Percentiles rank a stretch among this genome's conserved stretches.
Evolutionary conservation across 2,888 invertebrate genomes (phyloP).

Genomic region (Hedychridium roseum): DNA sequence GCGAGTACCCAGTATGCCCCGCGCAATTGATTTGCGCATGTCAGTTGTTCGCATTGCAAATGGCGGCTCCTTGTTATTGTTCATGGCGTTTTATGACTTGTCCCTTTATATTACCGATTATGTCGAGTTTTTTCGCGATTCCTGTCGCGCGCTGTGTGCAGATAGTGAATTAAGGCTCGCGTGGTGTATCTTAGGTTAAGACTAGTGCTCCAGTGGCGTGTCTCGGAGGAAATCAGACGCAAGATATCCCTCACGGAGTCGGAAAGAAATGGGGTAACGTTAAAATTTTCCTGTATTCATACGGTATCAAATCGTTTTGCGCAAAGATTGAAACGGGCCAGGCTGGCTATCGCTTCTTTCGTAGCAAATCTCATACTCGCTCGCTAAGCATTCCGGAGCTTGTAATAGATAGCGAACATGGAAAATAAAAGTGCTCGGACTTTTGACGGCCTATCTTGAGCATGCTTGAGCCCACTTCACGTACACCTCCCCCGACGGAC

Average conservation of each 20-base stretch:
- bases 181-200: conserved; percentile 50
- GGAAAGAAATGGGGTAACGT: conserved; percentile 63
- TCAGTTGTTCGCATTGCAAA: conserved; percentile 90
- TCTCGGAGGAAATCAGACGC: conserved; percentile 50
- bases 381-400: conserved; percentile 20
- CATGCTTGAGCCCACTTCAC: conserved; percentile 61
- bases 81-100: conserved; percentile 78
- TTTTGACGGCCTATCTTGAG: conserved; percentile 58
- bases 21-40: conserved; percentile 73
- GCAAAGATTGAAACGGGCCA: conserved; percentile 36
- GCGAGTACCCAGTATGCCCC: conserved; percentile 56
- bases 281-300: conserved; percentile 56
- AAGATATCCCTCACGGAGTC: conserved; percentile 56
- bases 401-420: conserved; percentile 5
- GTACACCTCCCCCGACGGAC: conserved; percentile 64
- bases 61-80: conserved; percentile 99
- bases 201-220: conserved; percentile 50
- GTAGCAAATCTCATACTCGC: conserved; percentile 15
- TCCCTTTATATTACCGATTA: conserved; percentile 62
- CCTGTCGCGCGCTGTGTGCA: conserved; percentile 51
- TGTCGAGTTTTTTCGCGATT: conserved; percentile 59
- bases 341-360: conserved; percentile 14
- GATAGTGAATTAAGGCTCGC: conserved; percentile 52
- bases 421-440: conserved; percentile 37
- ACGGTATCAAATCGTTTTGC: conserved; percentile 51